Base-by-base conservation (phyloP, 2,888 invertebrate species). In the Pachycephus smyrnensis region DNA sequence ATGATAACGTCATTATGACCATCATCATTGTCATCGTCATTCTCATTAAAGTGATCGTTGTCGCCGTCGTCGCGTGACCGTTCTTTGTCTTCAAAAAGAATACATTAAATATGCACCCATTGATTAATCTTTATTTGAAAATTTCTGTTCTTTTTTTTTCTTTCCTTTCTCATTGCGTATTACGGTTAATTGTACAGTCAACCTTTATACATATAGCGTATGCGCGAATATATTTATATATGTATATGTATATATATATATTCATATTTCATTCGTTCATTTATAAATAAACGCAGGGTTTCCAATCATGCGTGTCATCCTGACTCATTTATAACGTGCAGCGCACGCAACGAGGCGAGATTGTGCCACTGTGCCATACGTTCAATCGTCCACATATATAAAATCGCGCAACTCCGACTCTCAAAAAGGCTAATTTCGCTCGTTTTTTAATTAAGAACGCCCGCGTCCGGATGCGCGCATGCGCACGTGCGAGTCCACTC, bases 351-450 rank as follows among this genome's bases (percentile, higher is more conserved):
- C 71, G 15, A 30, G 71, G 30, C 71, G 71, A 31, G 30, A 71
- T 6, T 71, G 71, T 71, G 9, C 71, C 79, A 80, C 81, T 86
- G 84, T 85, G 85, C 84, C 86, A 82, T 85, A 79, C 80, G 80
- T 80, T 78, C 78, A 15, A 40, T 40, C 40, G 40, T 40, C 15
- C 15, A 40, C 40, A 40, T 15, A 15, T 40, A 40, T 40, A 40
- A 40, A 40, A 40, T 15, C 40, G 40, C 15, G 40, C 40, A 40
- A 40, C 15, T 40, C 40, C 15, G 40, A 15, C 15, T 40, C 15
- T 40, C 40, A 40, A 40, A 15, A 6, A 15, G 40, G 40, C 15
- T 37, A 40, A 40, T 40, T 40, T 40, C 40, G 15, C 40, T 40
- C 6, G 40, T 40, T 15, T 40, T 40, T n/a, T n/a, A 40, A 40